These are phyloP conservation scores for Amphipyra tragopoginis DNA, from an alignment of 2,888 invertebrate species.

Conservation along the genomic window DNA sequence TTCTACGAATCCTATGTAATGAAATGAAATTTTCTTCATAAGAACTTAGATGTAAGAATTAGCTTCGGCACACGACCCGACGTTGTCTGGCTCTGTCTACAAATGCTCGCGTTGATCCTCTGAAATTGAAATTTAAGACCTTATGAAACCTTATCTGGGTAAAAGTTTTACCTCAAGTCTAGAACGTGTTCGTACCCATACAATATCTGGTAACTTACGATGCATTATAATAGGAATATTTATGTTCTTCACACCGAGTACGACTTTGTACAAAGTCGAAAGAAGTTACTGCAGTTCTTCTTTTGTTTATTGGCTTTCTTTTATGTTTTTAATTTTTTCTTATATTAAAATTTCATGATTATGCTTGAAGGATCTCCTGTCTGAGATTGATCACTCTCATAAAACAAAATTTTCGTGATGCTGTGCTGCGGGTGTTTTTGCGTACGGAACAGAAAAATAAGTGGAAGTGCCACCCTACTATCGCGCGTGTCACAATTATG, in stretches of 20 bases:
- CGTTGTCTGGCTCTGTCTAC: conserved; percentile 67
- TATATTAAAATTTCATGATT: too few relatives aligned
- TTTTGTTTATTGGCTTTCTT: too few relatives aligned
- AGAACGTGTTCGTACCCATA: conserved; percentile 27
- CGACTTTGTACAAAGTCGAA: too few relatives aligned
- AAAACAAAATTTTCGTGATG: too few relatives aligned
- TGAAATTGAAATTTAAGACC: conserved; percentile 86
- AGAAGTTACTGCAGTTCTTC: too few relatives aligned
- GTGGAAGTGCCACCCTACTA: too few relatives aligned
- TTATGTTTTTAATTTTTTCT: too few relatives aligned
- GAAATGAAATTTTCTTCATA: conserved; percentile 61
- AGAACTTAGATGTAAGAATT: conserved; percentile 68
- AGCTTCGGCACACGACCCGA: conserved; percentile 64
- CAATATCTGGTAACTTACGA: conserved; percentile 1
- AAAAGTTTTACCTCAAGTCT: conserved; percentile 51
- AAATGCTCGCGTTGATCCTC: conserved; percentile 74
- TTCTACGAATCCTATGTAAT: conserved; percentile 49
- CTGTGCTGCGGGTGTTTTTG: too few relatives aligned
- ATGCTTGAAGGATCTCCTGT: too few relatives aligned
- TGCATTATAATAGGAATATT: neutral
- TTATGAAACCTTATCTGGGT: conserved; percentile 69
- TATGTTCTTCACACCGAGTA: neutral
- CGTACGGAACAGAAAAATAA: too few relatives aligned
- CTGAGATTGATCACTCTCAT: too few relatives aligned
- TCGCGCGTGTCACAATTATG: too few relatives aligned